phyloP scores from a whole-genome alignment of 2,113 vertebrate species.

The Chrysemys picta region DNA sequence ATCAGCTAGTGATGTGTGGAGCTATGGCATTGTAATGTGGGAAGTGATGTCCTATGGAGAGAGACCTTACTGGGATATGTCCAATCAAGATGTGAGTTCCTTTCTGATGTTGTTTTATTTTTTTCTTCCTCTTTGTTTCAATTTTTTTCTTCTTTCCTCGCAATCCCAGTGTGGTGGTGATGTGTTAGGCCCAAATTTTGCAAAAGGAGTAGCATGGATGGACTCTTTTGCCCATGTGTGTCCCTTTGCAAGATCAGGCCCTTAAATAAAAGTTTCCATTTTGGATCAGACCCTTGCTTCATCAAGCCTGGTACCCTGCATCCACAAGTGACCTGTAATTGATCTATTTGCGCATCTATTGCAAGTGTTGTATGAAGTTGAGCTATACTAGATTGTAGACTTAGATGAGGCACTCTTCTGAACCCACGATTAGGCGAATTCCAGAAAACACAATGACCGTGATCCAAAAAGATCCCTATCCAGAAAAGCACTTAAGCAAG shows the following conservation, averaged over 20 bases:
- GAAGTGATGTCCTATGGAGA: constrained; percentile 99
- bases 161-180: rapidly evolving
- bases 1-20: constrained; percentile 96
- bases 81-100: constrained; percentile 94
- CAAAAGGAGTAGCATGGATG: neutral
- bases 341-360: neutral
- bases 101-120: neutral
- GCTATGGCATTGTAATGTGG: constrained; percentile 98
- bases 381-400: neutral
- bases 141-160: neutral
- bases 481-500: neutral
- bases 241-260: neutral
- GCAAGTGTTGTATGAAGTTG: neutral
- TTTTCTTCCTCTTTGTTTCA: neutral
- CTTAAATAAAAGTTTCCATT: neutral
- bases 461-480: neutral
- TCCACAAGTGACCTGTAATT: neutral
- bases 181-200: neutral
- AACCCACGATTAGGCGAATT: neutral
- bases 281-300: neutral
- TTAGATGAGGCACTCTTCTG: neutral
- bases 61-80: constrained; percentile 99
- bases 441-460: neutral
- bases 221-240: neutral
- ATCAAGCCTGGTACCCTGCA: neutral